Base-by-base conservation (phyloP, 1,140 invertebrate species). In the Pseudomyrmex concolor region DNA sequence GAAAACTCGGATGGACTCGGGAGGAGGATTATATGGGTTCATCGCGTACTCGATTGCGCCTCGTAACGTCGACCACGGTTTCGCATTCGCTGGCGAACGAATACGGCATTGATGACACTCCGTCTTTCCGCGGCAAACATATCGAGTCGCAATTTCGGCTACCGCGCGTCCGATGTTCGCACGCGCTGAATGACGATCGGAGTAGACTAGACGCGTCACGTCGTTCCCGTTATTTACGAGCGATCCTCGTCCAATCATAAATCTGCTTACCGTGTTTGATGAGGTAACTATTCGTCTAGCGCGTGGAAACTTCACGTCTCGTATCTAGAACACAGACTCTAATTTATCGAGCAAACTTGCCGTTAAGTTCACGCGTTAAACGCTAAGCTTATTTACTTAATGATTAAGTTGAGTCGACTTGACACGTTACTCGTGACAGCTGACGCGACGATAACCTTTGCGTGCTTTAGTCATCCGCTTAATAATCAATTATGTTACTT, bases 301-400 rank as follows among this genome's bases (percentile, higher is more conserved):
- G 60, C 76, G 22, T 68, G 12, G 66, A 80, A 80, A 80, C 66
- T 80, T 78, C 64, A 54, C 63, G 57, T 63, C 45, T 60, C 63
- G 22, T 51, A 80, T 70, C 54, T 59, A 12, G 66, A 50, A 48
- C 76, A 50, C 54, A 50, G 66, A 15, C 76, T 71, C 55, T 71
- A 80, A 80, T 80, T 80, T 80, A 80, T 80, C 48, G 54, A 59
- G 54, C 45, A 60, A 80, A 80, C 64, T 80, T 80, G 66, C 25
- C 66, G 54, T 43, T 8, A 59, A 80, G 76, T 80, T 80, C 45
- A 50, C 54, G 54, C 22, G 76, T 66, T 80, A 80, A 80, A 80
- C 76, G 76, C 66, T 71, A 71, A 80, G 76, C 76, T 80, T 80
- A 80, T 80, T 80, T 80, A 80, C 54, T 80, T 71, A 71, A 80